phyloP scores from a whole-genome alignment of 2,797 vertebrate genomes.

The Aplochiton taeniatus region DNA sequence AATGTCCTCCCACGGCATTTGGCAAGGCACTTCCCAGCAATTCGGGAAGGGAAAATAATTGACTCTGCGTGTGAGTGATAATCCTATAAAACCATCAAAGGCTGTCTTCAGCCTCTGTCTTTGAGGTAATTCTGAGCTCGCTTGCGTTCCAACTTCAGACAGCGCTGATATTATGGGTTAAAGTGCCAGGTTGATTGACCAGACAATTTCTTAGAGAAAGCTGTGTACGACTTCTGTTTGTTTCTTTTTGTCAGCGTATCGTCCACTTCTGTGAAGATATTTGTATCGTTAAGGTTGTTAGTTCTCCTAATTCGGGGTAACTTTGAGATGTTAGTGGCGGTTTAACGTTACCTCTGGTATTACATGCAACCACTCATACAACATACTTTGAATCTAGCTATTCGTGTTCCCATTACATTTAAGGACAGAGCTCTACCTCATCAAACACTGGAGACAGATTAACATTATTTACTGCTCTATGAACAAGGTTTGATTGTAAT shows the following conservation, averaged over 20 bases:
- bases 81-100: conserved; percentile 50
- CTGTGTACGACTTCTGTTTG: too few species aligned
- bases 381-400: neutral
- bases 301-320: neutral
- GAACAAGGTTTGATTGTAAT: conserved; percentile 5
- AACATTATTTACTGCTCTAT: neutral
- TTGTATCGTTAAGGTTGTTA: conserved; percentile 5
- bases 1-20: conserved; percentile 64
- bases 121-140: too few species aligned
- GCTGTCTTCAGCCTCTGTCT: conserved; percentile 41
- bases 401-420: conserved; percentile 14
- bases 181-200: too few species aligned
- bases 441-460: neutral
- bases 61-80: conserved; percentile 66
- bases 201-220: too few species aligned
- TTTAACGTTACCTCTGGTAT: conserved; percentile 17
- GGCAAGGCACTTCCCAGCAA: conserved; percentile 66
- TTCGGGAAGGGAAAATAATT: conserved; percentile 68
- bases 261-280: conserved; percentile 7
- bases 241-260: too few species aligned
- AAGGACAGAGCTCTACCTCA: conserved; percentile 11
- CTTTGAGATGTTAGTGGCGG: neutral
- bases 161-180: neutral
- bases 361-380: neutral
- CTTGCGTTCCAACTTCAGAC: neutral